Evolutionary conservation across 2,113 vertebrate species (phyloP), one percentile per base, ranked within the genome.

Genomic region (Archilochus colubris): DNA sequence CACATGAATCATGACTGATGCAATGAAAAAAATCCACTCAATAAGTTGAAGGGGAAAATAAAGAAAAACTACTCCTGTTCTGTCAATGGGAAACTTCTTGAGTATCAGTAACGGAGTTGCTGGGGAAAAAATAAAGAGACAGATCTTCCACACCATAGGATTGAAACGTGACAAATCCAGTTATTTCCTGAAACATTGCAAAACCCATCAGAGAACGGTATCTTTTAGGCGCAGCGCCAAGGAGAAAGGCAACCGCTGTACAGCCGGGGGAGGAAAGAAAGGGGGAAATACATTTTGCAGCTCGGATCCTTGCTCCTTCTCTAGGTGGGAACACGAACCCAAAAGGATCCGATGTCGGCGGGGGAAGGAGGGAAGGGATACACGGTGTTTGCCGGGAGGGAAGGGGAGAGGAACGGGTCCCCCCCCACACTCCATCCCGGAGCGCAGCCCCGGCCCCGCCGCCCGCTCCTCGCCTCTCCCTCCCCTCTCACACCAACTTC

Each of bases 401-500:
- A 63, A 70, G 57, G 31, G 38, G 55, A 66, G 13, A 12, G 36
- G 8, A 13, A 28, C 6, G 18, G 30, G 40, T 38, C 36, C 36
- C 36, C 36, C 40, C 66, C 75, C 28, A 38, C 13, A n/a, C 20
- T 18, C 66, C 48, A 31, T 27, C n/a, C 67, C 17, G 24, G 75
- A 40, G 89, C 36, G 63, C 75, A 3, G 40, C 33, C 44, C 30
- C 59, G 53, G 20, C 73, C 30, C n/a, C 46, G 51, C 76, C 53
- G 9, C 44, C 70, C 43, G 22, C 40, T n/a, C 22, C 33, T 33
- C 24, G 31, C 22, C 38, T 40, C 28, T 28, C 24, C 40, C 83
- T 77, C 36, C 46, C 86, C 84, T 50, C 76, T 76, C 82, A 27
- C 89, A 16, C 40, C 53, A 69, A 91, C 88, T 93, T 91, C 77